Conservation (phyloP, 1,140 invertebrate genomes). For the Tetragonula clypearis region DNA sequence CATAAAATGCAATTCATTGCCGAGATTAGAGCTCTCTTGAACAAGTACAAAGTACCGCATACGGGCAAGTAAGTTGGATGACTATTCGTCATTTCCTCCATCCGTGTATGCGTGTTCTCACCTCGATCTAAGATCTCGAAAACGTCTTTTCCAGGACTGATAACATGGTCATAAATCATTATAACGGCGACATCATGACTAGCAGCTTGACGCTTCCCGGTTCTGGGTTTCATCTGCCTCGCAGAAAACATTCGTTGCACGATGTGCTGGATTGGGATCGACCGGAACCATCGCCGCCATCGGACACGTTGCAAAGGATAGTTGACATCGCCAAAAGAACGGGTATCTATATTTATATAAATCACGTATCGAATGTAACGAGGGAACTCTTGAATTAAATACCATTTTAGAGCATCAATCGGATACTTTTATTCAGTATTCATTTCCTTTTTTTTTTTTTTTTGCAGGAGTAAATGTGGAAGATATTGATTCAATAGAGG, state of each 20-base stretch:
- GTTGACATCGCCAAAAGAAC: constrained; percentile 90
- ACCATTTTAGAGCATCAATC: not conserved
- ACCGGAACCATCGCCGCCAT: constrained; percentile 82
- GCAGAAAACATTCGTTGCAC: constrained; percentile 89
- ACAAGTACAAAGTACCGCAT: constrained; percentile 86
- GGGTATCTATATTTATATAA: constrained; percentile 75
- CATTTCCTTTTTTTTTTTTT: not conserved
- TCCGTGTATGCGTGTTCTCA: not conserved
- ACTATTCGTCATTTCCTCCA: not conserved
- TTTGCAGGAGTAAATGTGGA: constrained; percentile 83
- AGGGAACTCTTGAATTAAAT: not conserved
- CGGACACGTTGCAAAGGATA: constrained; percentile 89
- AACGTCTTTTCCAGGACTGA: constrained; percentile 79
- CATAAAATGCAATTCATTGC: constrained; percentile 92
- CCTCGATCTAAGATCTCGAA: not conserved
- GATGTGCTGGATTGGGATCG: constrained; percentile 88
- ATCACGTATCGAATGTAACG: not conserved
- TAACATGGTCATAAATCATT: constrained; percentile 79
- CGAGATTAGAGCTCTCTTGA: constrained; percentile 91
- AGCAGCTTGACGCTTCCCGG: constrained; percentile 83
- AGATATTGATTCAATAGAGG: constrained; percentile 83
- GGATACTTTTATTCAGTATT: not conserved
- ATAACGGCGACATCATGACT: constrained; percentile 83
- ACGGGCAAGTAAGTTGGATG: constrained; percentile 76
- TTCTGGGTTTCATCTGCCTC: constrained; percentile 80